phyloP scores from a whole-genome alignment of 2,113 vertebrate genomes.

The Tor tambroides region DNA sequence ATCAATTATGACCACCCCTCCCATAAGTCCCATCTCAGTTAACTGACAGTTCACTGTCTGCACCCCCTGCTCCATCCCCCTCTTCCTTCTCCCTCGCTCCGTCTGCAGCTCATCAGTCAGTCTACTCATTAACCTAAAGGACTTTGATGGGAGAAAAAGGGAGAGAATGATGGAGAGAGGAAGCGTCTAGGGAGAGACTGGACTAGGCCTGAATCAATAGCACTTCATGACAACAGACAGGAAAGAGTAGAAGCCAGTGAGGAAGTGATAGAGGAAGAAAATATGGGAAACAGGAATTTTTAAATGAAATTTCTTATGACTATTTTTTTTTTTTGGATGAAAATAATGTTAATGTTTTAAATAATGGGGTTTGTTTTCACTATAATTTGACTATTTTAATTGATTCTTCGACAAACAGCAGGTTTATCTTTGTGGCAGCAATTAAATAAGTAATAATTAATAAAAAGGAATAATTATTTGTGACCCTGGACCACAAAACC shows the following conservation, averaged over 20 bases:
- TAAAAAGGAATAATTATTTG: too few species aligned
- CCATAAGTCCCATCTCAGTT: slow-evolving; percentile 4
- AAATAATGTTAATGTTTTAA: too few species aligned
- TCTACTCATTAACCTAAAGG: slow-evolving; percentile 59
- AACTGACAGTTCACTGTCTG: slow-evolving; percentile 45
- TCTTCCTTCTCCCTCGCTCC: background rate
- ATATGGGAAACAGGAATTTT: background rate
- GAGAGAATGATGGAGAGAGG: slow-evolving; percentile 65
- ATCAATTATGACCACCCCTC: slow-evolving; percentile 40
- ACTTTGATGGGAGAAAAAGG: slow-evolving; percentile 63
- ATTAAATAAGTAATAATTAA: too few species aligned
- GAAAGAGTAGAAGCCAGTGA: background rate
- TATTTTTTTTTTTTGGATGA: too few species aligned
- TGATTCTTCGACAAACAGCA: background rate
- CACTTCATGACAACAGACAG: slow-evolving; percentile 20
- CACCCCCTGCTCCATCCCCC: background rate
- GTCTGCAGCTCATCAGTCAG: slow-evolving; percentile 66
- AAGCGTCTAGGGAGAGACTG: slow-evolving; percentile 42
- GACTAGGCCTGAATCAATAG: slow-evolving; percentile 36
- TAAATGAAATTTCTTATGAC: background rate
- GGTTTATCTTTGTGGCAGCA: background rate
- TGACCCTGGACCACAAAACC: too few species aligned
- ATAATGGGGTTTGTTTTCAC: too few species aligned
- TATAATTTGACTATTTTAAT: background rate
- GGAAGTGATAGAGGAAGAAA: background rate